Evolutionary conservation across 2,113 vertebrate genomes (phyloP).

Genomic region (Anser brachyrhynchus): DNA sequence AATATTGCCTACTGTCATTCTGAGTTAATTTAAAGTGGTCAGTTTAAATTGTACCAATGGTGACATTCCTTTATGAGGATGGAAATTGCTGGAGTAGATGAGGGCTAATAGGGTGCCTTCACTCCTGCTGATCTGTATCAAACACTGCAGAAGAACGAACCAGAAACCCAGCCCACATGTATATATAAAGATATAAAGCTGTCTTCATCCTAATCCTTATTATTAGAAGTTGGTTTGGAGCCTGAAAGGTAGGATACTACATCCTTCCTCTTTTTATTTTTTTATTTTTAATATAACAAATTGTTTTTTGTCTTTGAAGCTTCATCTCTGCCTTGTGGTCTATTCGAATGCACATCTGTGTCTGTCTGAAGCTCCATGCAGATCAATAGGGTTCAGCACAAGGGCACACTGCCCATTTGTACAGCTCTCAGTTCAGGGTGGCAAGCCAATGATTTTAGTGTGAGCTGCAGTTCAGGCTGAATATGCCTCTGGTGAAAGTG

Average conservation of each 20-base stretch:
- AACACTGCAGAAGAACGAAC: neutral
- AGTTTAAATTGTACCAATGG: neutral
- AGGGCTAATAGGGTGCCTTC: neutral
- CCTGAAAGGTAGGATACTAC: neutral
- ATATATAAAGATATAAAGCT: neutral
- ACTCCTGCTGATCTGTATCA: neutral
- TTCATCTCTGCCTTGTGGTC: neutral
- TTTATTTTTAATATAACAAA: neutral
- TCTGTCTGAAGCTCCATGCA: neutral
- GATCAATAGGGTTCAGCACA: conserved; percentile 29
- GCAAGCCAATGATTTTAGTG: neutral
- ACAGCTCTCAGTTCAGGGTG: neutral
- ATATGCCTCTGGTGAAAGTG: neutral
- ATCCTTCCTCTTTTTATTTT: neutral
- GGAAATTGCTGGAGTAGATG: neutral
- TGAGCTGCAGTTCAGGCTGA: neutral
- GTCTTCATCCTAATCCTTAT: neutral
- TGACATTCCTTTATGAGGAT: neutral
- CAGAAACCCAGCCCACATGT: neutral
- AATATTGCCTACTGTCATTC: neutral
- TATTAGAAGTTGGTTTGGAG: neutral
- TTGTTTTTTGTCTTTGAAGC: neutral
- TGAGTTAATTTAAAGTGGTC: neutral
- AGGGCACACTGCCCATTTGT: neutral
- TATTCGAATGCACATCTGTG: neutral